Conservation (phyloP, 2,888 invertebrate genomes). For the Aphrophora alni region DNA sequence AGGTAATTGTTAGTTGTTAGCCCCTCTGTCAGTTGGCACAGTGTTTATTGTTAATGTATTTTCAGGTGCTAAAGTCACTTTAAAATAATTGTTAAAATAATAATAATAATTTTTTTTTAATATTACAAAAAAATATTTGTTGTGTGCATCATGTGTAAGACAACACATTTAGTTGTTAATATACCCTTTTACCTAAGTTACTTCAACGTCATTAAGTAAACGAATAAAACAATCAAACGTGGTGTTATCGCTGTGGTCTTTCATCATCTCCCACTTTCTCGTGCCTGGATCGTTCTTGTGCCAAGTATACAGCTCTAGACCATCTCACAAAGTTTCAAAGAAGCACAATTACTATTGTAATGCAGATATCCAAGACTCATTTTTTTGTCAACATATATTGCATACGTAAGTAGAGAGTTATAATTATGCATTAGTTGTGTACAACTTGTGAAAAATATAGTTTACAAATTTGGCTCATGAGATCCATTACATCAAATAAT, state of each 20-base stretch:
- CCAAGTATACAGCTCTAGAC: background rate
- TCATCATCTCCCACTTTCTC: conserved; percentile 2
- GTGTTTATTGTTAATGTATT: conserved; percentile 42
- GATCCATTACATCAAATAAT: background rate
- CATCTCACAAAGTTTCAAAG: background rate
- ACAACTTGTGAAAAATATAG: background rate
- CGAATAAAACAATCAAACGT: conserved; percentile 18
- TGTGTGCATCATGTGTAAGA: conserved; percentile 40
- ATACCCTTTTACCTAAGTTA: conserved; percentile 2
- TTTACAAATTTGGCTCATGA: background rate
- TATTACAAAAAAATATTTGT: conserved; percentile 32
- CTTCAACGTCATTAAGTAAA: conserved; percentile 9
- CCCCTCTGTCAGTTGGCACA: conserved; percentile 38
- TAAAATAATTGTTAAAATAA: conserved; percentile 42
- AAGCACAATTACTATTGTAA: background rate
- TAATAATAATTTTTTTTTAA: conserved; percentile 20
- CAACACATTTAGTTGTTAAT: conserved; percentile 33
- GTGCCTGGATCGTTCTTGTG: conserved; percentile 6
- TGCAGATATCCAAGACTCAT: background rate
- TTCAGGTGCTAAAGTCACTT: conserved; percentile 43
- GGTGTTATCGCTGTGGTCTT: conserved; percentile 16
- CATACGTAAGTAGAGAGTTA: conserved; percentile 2
- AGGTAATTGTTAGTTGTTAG: conserved; percentile 35
- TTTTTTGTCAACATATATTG: conserved; percentile 6
- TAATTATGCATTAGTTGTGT: background rate